These are phyloP conservation scores for Melierax canorus DNA, from an alignment of 2,113 vertebrate genomes.

Conservation along the genomic window DNA sequence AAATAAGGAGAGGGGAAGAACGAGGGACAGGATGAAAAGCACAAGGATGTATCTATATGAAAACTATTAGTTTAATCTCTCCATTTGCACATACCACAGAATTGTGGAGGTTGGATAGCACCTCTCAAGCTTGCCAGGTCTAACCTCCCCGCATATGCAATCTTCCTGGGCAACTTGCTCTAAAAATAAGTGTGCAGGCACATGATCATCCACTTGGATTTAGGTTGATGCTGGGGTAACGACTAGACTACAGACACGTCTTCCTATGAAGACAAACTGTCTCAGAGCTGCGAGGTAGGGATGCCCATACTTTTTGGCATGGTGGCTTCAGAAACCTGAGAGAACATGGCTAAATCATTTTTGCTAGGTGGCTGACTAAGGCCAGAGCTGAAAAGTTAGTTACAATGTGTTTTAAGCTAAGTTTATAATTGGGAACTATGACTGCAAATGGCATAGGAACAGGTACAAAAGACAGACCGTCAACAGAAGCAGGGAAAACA, in stretches of 20 bases:
- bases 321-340: neutral
- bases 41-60: neutral
- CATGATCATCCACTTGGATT: neutral
- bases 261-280: neutral
- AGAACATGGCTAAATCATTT: neutral
- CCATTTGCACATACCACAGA: neutral
- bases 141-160: neutral
- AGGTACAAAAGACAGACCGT: rapidly evolving
- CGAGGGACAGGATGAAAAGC: neutral
- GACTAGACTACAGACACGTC: neutral
- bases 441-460: neutral
- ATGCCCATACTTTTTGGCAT: neutral
- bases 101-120: neutral
- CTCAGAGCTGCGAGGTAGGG: neutral
- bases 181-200: slow-evolving; percentile 1
- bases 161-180: neutral
- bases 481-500: neutral
- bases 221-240: neutral
- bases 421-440: neutral
- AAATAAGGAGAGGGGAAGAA: neutral
- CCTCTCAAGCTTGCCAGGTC: neutral
- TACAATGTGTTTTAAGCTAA: neutral
- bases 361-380: neutral
- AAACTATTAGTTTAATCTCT: neutral
- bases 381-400: neutral